Evolutionary conservation across 1,140 invertebrate genomes (phyloP).

Genomic region (Coenobita brevimanus): DNA sequence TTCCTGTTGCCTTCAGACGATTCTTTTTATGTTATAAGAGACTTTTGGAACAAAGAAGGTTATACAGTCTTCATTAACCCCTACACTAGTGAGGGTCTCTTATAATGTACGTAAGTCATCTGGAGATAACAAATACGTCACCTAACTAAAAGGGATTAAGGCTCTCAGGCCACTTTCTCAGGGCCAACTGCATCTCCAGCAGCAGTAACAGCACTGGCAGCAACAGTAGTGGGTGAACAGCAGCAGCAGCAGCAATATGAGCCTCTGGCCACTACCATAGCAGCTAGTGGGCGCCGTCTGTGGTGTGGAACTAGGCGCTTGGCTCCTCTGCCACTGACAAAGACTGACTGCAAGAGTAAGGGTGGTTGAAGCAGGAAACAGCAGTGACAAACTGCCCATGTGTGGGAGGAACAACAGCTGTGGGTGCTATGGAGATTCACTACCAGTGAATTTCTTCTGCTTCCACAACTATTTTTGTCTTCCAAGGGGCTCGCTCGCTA

Average conservation of each 20-base stretch:
- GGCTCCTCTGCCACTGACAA: conserved; percentile 53
- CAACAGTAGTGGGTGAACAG: no score
- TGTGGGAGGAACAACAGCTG: conserved; percentile 58
- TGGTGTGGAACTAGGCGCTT: conserved; percentile 61
- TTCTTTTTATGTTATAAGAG: no score
- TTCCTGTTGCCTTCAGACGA: no score
- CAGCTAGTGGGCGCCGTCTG: conserved; percentile 59
- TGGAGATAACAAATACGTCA: no score
- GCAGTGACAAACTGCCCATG: conserved; percentile 42
- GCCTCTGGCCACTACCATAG: conserved; percentile 58
- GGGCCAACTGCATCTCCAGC: conserved; percentile 65
- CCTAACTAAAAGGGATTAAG: no score
- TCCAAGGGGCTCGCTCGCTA: conserved; percentile 48
- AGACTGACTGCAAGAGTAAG: conserved; percentile 63
- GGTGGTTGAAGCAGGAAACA: conserved; percentile 42
- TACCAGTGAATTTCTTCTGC: conserved; percentile 33
- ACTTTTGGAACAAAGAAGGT: no score
- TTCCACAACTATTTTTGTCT: conserved; percentile 60
- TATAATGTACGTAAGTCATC: no score
- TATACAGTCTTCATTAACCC: no score
- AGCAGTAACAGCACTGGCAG: conserved; percentile 54
- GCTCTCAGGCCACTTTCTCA: conserved; percentile 57
- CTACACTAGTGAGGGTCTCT: no score
- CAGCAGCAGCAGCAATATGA: conserved; percentile 55
- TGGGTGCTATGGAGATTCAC: conserved; percentile 47